Evolutionary conservation across 1,140 invertebrate genomes (phyloP), one percentile per base, ranked within the genome.

Genomic region (Augochlora pura): DNA sequence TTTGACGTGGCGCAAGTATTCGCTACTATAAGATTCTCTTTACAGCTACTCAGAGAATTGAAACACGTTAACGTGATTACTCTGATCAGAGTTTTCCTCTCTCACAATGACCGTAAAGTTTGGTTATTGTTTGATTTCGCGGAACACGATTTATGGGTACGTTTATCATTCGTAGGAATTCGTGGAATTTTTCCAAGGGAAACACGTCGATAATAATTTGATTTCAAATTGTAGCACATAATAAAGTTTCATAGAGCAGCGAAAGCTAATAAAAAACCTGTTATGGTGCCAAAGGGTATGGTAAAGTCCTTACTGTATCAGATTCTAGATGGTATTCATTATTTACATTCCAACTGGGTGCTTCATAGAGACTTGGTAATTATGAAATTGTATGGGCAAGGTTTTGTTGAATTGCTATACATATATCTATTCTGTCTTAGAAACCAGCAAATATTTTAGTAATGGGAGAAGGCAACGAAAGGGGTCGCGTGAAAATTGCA

Each of bases 361-460:
- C 94, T 99, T 52, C 99, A 99, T 93, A 95, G 99, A 94, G 99
- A 99, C 95, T 94, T 99, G 94, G 97, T 98, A 94, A 95, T 78
- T 87, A 27, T 65, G 52, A 27, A 57, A 68, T 12, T 76, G 25
- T 49, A 72, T 2, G 71, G n/a, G 32, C 18, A 25, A 32, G 32
- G 1, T 46, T 14, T 73, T 49, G n/a, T 46, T 49, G 21, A 62
- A 62, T 49, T 27, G 27, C 69, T 49, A n/a, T n/a, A 42, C 8
- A 4, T 60, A 8, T 38, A 57, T 69, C 54, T 62, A 25, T 54
- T 77, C 67, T 77, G 67, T 87, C 86, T 92, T 91, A 98, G 95
- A 99, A 99, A 96, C 99, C 99, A 66, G 99, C 99, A 1, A 99
- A 99, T 94, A 99, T 99, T 91, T 94, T 99, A 79, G 99, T 99